Evolutionary conservation across 2,888 invertebrate species (phyloP).

Genomic region (Dorcus parallelipipedus): DNA sequence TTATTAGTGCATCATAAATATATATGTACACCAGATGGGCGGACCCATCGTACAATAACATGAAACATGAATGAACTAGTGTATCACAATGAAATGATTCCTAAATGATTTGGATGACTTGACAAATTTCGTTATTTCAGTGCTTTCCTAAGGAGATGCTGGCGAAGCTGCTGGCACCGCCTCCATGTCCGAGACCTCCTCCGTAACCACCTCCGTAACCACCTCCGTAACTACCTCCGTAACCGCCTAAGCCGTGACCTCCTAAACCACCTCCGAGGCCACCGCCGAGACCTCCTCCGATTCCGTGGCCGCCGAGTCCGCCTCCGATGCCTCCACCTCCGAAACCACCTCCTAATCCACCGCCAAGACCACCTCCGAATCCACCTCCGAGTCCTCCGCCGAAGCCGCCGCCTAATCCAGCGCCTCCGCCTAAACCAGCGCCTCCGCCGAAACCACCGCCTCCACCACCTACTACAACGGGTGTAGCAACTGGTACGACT

Average conservation of each 20-base stretch:
- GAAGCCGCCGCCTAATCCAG: constrained; percentile 22
- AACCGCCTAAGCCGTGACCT: constrained; percentile 8
- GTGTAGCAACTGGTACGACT: constrained; percentile 55
- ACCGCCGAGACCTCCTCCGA: constrained; percentile 3
- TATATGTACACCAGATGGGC: constrained; percentile 5
- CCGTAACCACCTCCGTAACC: constrained; percentile 14
- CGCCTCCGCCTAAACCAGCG: constrained; percentile 20
- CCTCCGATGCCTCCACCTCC: constrained; percentile 16
- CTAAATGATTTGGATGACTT: too few relatives aligned
- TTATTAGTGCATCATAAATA: constrained; percentile 10
- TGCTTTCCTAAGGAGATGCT: constrained; percentile 35
- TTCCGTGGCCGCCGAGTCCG: constrained; percentile 11
- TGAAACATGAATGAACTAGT: constrained; percentile 5
- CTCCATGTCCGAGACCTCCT: constrained; percentile 32
- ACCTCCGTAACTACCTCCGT: constrained; percentile 14
- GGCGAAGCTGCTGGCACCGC: constrained; percentile 36
- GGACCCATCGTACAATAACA: constrained; percentile 7
- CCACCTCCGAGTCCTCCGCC: constrained; percentile 25
- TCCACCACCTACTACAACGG: constrained; percentile 47
- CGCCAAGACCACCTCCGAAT: constrained; percentile 19
- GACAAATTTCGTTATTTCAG: constrained; percentile 3
- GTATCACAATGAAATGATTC: constrained; percentile 25
- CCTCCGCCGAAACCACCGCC: constrained; percentile 29
- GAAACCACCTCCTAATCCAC: constrained; percentile 13
- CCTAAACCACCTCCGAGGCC: constrained; percentile 12